These are phyloP conservation scores for Philaethria dido DNA, from an alignment of 2,888 invertebrate genomes.

Conservation along the genomic window DNA sequence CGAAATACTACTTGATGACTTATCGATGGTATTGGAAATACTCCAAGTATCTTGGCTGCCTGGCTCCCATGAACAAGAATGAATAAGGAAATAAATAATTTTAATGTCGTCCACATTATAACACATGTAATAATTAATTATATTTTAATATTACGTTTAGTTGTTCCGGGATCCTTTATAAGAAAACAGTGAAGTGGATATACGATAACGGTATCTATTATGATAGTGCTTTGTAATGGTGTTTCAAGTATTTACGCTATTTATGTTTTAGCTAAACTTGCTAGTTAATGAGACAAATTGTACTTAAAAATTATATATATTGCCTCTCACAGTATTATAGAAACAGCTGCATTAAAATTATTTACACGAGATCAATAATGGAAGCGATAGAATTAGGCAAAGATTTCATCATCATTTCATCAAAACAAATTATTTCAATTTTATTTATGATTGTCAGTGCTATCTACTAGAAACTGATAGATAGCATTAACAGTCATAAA, in stretches of 20 bases:
- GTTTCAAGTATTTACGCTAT: neutral
- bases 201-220: conserved; percentile 6
- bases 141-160: neutral
- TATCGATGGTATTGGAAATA: conserved; percentile 60
- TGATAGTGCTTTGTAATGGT: conserved; percentile 3
- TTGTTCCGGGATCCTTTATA: neutral
- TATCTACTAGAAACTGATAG: too few relatives aligned
- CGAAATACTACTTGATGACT: conserved; percentile 58
- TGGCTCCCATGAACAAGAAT: conserved; percentile 7
- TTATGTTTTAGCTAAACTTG: too few relatives aligned
- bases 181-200: neutral
- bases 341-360: too few relatives aligned
- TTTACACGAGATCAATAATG: too few relatives aligned
- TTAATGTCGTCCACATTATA: neutral
- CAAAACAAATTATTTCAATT: too few relatives aligned
- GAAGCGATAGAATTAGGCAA: too few relatives aligned
- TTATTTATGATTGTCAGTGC: too few relatives aligned
- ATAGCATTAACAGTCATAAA: too few relatives aligned
- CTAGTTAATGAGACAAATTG: too few relatives aligned
- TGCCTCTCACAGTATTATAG: too few relatives aligned
- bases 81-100: conserved; percentile 9
- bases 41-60: conserved; percentile 57
- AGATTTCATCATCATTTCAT: too few relatives aligned
- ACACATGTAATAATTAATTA: neutral
- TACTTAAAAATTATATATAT: too few relatives aligned